Base-by-base conservation (phyloP, 2,797 vertebrate species). In the Spheniscus humboldti region DNA sequence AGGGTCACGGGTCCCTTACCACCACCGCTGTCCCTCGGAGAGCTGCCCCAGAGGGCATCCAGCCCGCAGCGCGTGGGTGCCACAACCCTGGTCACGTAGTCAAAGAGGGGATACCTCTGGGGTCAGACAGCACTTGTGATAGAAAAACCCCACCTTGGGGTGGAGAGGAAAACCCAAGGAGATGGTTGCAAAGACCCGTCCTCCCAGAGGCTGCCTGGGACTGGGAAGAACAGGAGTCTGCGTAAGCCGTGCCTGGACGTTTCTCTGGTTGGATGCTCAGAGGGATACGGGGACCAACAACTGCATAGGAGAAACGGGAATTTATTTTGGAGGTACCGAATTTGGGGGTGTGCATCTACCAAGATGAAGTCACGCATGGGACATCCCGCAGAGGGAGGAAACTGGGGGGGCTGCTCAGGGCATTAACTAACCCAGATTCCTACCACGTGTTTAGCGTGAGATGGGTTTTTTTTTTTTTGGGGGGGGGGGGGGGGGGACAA, bases 391-490 rank as follows among this genome's bases (percentile, higher is more conserved):
- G n/a, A 31, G 2, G 2, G 52, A 20, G 22, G 13, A 57, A 30
- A 39, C 7, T 0, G 0, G 39, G 7, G 7, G 5, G 3, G 1
- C 5, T 1, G 0, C 55, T 31, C 1, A 1, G 47, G 27, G 8
- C 19, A 7, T 8, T 37, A 31, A 37, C 12, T 5, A 19, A 52
- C 39, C 30, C 45, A 12, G 45, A 45, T 78, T 79, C n/a, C 66
- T 63, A 33, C 45, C 27, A 10, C 0, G 0, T 69, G 45, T 67
- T 75, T 43, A 28, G 11, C 0, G 0, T 31, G 45, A 22, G 33
- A 39, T 9, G 6, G 37, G 37, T 10, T 10, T 10, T 37, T 39
- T 37, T 37, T 37, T 37, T 37, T 71, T 67, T n/a, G n/a, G 59
- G 47, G 62, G 60, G 7, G 39, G 6, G 5, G 6, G 41, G 41